phyloP scores from a whole-genome alignment of 2,113 vertebrate species.

The Gallinago undulata region DNA sequence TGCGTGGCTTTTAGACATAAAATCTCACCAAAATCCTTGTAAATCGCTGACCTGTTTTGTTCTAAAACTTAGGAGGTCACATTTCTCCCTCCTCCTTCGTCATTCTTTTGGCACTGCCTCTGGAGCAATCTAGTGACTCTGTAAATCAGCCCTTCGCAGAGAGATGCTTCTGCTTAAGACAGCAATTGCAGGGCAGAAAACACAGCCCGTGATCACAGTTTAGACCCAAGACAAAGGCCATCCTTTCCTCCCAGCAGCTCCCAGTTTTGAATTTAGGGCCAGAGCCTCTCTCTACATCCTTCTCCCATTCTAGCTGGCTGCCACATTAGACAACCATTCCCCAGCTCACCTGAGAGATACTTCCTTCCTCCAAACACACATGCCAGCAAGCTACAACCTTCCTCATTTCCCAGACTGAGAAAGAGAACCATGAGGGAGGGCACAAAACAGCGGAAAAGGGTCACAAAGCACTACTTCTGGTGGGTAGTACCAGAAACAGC shows the following conservation, averaged over 20 bases:
- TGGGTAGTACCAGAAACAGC: neutral
- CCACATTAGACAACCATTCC: neutral
- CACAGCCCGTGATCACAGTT: neutral
- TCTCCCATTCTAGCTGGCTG: neutral
- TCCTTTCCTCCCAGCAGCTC: neutral
- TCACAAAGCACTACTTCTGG: neutral
- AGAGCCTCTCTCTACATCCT: neutral
- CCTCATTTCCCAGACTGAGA: neutral
- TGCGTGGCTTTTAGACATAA: constrained; percentile 14
- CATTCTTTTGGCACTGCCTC: neutral
- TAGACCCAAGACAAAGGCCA: neutral
- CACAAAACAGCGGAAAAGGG: neutral
- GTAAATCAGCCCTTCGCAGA: constrained; percentile 24
- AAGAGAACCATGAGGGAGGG: neutral
- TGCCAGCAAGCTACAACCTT: neutral
- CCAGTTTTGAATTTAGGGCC: neutral
- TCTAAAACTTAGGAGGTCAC: constrained; percentile 8
- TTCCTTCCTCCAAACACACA: neutral
- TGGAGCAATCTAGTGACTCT: neutral
- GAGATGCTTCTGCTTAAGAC: neutral
- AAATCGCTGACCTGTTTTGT: constrained; percentile 41
- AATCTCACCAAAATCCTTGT: constrained; percentile 20
- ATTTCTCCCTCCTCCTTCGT: neutral
- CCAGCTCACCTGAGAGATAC: neutral
- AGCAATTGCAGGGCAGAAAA: neutral